Evolutionary conservation across 2,113 vertebrate genomes (phyloP), one percentile per base, ranked within the genome.

Genomic region (Semicossyphus pulcher): DNA sequence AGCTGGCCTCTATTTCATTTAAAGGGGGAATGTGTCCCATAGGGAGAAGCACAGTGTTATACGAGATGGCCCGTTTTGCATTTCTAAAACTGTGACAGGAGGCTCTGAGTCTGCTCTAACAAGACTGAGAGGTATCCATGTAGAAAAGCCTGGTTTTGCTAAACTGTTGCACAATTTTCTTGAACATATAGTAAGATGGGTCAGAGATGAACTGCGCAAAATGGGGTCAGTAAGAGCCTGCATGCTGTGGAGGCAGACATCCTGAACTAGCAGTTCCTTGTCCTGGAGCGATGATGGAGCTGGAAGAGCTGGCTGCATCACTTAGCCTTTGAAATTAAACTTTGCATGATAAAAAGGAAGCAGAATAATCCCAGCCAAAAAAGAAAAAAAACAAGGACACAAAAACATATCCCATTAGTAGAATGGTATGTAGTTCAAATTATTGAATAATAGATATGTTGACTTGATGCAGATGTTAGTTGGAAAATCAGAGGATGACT

Each of bases 281-380:
- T 90, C 87, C 71, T 80, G 79, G 76, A 85, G 91, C 78, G 90
- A 86, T 89, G 91, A 93, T 81, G 82, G 92, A 93, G 89, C 58
- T 36, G 72, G 28, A 81, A 64, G 76, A 88, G 88, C 92, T 86
- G 89, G 80, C 86, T 82, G 80, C 75, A 20, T 76, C 73, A 6
- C 41, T 61, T 41, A 20, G 80, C 65, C 87, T 86, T 81, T 79
- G 76, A 89, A 85, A 84, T 82, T 54, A 68, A 61, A 56, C 68
- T 65, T 62, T 47, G 42, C 65, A 28, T 44, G 34, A 68, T 3
- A 29, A 64, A 81, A 68, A 72, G n/a, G 25, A 39, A 57, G 21
- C 21, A 26, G 49, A 47, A 21, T 14, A 31, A 8, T 44, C 8
- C 4, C 18, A 64, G 61, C 9, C 20, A 15, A n/a, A n/a, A n/a